Evolutionary conservation across 1,140 invertebrate genomes (phyloP), one percentile per base, ranked within the genome.

Genomic region (Sipha flava): DNA sequence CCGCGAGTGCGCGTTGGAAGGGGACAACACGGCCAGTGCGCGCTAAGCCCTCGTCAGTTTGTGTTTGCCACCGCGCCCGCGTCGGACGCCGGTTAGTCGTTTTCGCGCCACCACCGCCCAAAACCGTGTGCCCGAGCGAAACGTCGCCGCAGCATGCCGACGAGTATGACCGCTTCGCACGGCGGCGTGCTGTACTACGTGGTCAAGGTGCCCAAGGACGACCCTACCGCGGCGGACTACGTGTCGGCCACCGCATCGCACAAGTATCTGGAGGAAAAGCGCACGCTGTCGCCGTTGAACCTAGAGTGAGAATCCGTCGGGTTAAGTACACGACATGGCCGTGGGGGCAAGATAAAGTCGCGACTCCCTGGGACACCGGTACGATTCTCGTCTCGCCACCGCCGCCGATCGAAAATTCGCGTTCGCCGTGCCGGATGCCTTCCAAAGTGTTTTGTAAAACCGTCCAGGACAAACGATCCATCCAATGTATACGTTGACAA

Each of bases 171-270:
- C 79, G 88, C 87, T 79, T 87, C 87, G 72, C 89, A 90, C 85
- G 89, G 89, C 81, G 89, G 89, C 81, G 86, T 89, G 81, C 85
- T 90, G 72, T 90, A 90, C 84, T 90, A 90, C 84, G 89, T 90
- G 82, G 88, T 90, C 81, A 89, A 88, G 82, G 88, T 89, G 79
- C 89, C 89, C n/a, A 88, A 87, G 84, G 86, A 88, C 54, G 83
- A 83, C 26, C 73, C 80, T 1, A 49, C n/a, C n/a, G n/a, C 70
- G 14, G 1, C 31, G 31, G 79, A 80, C 45, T 80, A 75, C 45
- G 80, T 79, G 81, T 80, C 81, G 14, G 79, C 81, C 16, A 80
- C 79, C 14, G 72, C 72, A 40, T 57, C 72, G 49, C 81, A 81
- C 70, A 80, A 68, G 23, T 80, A 81, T 7, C 52, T 82, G 79